Conservation (phyloP, 2,797 vertebrate species). For the Pseudocheirus occidentalis region DNA sequence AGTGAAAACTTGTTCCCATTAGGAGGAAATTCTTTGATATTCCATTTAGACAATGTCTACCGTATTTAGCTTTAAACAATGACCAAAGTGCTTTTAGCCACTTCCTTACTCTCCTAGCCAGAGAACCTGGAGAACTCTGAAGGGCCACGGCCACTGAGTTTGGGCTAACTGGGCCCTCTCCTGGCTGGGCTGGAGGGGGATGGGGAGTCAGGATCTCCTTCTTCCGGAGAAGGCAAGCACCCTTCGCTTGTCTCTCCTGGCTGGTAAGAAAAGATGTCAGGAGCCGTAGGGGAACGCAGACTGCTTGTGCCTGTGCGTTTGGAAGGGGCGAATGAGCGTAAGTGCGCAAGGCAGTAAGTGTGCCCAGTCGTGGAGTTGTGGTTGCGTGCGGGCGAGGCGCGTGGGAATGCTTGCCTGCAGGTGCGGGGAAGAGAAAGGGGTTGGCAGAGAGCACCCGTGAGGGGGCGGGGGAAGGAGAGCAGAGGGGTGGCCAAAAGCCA, state of each 20-base stretch:
- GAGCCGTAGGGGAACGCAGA: not conserved
- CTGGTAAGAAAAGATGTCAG: not conserved
- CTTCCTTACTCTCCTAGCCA: not conserved
- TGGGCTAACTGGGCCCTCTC: not conserved
- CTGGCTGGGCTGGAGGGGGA: not conserved
- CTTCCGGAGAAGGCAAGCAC: not conserved
- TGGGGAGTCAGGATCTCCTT: not conserved
- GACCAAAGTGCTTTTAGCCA: not conserved
- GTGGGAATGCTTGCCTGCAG: not conserved
- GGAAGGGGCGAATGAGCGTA: not conserved
- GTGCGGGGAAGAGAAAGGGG: not conserved
- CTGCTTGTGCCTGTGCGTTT: not conserved
- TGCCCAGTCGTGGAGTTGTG: not conserved
- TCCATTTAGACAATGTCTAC: not conserved
- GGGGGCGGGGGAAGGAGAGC: too few species aligned
- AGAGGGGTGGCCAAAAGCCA: not conserved
- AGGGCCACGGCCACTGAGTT: not conserved
- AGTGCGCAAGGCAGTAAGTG: not conserved
- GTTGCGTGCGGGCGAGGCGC: not conserved
- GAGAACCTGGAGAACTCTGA: not conserved
- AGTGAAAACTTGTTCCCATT: not conserved
- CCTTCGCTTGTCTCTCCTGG: not conserved
- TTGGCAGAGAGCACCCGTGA: not conserved
- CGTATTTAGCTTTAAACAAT: not conserved
- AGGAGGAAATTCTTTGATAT: not conserved